phyloP scores from a whole-genome alignment of 2,888 invertebrate species.

The Phyto melanocephala region DNA sequence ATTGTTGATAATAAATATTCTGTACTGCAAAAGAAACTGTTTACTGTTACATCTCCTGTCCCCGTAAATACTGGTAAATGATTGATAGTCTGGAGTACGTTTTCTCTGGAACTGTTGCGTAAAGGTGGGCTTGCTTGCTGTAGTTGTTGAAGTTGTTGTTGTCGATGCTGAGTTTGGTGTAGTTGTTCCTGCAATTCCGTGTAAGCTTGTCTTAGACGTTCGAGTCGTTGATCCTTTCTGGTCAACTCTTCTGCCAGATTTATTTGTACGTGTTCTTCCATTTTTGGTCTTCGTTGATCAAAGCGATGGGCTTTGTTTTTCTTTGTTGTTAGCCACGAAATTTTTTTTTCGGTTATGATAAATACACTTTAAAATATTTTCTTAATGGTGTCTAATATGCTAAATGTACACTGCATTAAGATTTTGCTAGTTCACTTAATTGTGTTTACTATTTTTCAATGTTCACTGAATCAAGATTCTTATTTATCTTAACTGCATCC shows the following conservation, averaged over 20 bases:
- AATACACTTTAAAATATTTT: too few relatives aligned
- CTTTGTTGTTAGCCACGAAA: not conserved
- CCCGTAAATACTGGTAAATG: not conserved
- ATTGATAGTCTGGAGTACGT: not conserved
- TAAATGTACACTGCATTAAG: not conserved
- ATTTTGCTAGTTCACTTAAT: not conserved
- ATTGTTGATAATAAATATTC: not conserved
- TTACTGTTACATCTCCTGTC: slow-evolving; percentile 1
- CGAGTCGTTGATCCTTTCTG: not conserved
- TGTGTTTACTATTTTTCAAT: not conserved
- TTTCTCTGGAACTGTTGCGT: not conserved
- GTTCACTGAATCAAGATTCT: not conserved
- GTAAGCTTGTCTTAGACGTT: not conserved
- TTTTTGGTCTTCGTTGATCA: not conserved
- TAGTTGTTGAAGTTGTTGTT: too few relatives aligned
- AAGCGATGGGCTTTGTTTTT: not conserved
- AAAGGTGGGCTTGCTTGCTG: too few relatives aligned
- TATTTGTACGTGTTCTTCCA: not conserved
- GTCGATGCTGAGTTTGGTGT: not conserved
- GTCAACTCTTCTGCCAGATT: not conserved
- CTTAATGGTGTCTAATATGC: too few relatives aligned
- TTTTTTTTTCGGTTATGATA: not conserved
- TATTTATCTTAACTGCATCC: too few relatives aligned
- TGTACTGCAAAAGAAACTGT: not conserved
- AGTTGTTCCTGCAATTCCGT: not conserved